Base-by-base conservation (phyloP, 2,113 vertebrate genomes). In the Melanotaenia duboulayi region DNA sequence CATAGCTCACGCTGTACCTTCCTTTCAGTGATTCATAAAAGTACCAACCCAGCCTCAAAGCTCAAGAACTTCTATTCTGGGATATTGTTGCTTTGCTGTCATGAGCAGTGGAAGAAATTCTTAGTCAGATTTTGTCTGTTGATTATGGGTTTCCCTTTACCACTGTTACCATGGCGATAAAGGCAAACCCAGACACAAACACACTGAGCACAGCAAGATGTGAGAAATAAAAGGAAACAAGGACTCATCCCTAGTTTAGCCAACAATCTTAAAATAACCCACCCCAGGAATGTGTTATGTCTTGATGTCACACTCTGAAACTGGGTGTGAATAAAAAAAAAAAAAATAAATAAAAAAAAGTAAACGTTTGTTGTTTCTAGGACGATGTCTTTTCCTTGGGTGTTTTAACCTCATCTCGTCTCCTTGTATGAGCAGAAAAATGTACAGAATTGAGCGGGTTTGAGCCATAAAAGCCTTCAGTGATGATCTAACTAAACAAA, bases 111-210 rank as follows among this genome's bases (percentile, higher is more conserved):
- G 13, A 67, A 73, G 80, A 72, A 84, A 70, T 70, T 85, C 80
- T 82, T 61, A 78, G 78, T 83, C 78, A 76, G 56, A 80, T 66
- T 86, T 70, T 37, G 49, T 80, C 65, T 22, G 56, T 20, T 65
- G 59, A 85, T 81, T 71, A 62, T 7, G 86, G 91, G 84, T 73
- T 93, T 89, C 74, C 85, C 84, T 82, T 76, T 28, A 19, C 61
- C 48, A 17, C 66, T 0, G 85, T 93, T 87, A 44, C 93, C 81
- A 80, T 75, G 85, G 91, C 19, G 68, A 90, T 55, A 1, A 17
- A 63, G 44, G 48, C 66, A 51, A 65, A 37, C 68, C 24, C 39
- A 76, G 51, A 78, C 70, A 90, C 64, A 88, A 82, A 83, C 74
- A 78, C 51, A 57, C 65, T 66, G 44, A 39, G 77, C n/a, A 64